Evolutionary conservation across 2,113 vertebrate genomes (phyloP), one percentile per base, ranked within the genome.

Genomic region (Hepsetus odoe): DNA sequence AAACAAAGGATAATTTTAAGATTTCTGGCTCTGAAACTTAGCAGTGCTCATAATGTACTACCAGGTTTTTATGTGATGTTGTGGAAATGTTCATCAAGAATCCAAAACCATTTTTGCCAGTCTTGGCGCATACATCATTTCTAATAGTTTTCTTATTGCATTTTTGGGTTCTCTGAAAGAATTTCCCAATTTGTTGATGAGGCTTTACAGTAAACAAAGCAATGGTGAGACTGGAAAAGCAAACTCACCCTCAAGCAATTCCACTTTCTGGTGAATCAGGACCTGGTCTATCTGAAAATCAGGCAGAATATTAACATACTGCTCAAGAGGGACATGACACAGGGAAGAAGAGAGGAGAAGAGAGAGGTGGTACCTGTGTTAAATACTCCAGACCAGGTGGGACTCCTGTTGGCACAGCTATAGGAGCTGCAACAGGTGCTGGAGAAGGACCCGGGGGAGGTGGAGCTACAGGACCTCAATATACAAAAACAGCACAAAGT

Each of bases 211-310:
- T 42, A 71, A 76, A 71, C 42, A n/a, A 20, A 22, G 30, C 33
- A 5, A 33, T 24, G 12, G 6, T 16, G 7, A 65, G 3, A 0
- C 3, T 55, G 18, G 53, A 70, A 55, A 70, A 55, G 64, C 16
- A 80, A 28, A 65, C 77, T 86, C 85, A 97, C 96, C 94, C 92
- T 96, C 95, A 6, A 95, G 83, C n/a, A 93, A 88, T 74, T 95
- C 95, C 20, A 94, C 88, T 87, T 95, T 96, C 84, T 97, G 95
- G 75, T 96, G 95, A 82, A 97, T 93, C 79, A 97, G 90, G 76
- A 97, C 82, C 85, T 96, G 95, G 86, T 97, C 95, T 33, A 95
- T 91, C 96, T 97, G 80, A 66, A 84, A 30, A 49, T 28, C 6
- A 26, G 32, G 3, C 20, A 70, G 33, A 44, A 72, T 79, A 79